Base-by-base conservation (phyloP, 2,797 vertebrate species). In the Hippocampus kuda region DNA sequence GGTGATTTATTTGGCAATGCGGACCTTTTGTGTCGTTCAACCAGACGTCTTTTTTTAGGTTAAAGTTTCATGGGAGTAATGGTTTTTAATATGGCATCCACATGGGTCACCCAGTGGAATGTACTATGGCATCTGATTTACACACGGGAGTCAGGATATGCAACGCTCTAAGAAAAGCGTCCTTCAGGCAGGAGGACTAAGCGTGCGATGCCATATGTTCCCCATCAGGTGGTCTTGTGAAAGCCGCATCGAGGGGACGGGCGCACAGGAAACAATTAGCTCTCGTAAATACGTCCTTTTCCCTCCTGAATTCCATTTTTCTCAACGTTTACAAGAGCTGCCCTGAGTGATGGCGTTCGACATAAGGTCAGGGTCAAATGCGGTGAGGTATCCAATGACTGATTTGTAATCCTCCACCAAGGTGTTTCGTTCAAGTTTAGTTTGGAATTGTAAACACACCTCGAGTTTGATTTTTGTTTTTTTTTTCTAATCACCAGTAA, bases 151-250 rank as follows among this genome's bases (percentile, higher is more conserved):
- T 64, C 66, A 69, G 71, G 69, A 73, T 69, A 71, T 57, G 66
- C 73, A 78, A 66, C 70, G 72, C 56, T 73, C 49, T 11, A 69
- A 56, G 68, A 65, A 77, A 62, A 74, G 59, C 27, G 69, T 74
- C 70, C 70, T 77, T 56, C n/a, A 11, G n/a, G n/a, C 53, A n/a
- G 59, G 11, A 70, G 30, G 80, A 75, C 72, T 77, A 84, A 79
- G 65, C 81, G 72, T 71, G 71, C 53, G 78, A 75, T 66, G 1
- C 62, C 84, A 85, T 83, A 76, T 91, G 88, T 89, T 90, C 80
- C 42, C 71, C 78, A 86, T 89, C 84, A 85, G 76, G 73, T 65
- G 27, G 65, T 69, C 72, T 76, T 73, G 77, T 74, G 77, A 79
- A 84, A 85, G 69, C 63, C 70, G 48, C 74, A 70, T 67, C 3